These are phyloP conservation scores for Dryadula phaetusa DNA, from an alignment of 2,888 invertebrate genomes.

Conservation along the genomic window DNA sequence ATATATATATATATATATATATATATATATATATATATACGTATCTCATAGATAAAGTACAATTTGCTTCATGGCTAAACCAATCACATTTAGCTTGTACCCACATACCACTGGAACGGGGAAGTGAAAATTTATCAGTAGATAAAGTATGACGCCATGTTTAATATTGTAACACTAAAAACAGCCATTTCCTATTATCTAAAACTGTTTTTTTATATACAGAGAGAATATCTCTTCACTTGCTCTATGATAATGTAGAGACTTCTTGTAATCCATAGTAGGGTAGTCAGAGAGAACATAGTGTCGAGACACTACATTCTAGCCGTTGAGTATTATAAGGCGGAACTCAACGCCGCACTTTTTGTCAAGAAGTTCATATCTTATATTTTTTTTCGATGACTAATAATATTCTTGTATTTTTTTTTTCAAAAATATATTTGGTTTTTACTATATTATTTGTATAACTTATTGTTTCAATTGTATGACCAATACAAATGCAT, in stretches of 20 bases:
- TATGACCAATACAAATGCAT: background rate
- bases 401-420: background rate
- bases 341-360: no score
- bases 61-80: constrained; percentile 45
- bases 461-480: background rate
- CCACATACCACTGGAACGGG: constrained; percentile 42
- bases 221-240: background rate
- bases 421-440: no score
- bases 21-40: no score
- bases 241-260: background rate
- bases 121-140: constrained; percentile 46
- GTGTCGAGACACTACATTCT: no score
- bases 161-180: constrained; percentile 13
- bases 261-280: no score
- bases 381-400: no score
- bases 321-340: no score
- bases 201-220: background rate
- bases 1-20: no score
- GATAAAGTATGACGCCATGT: constrained; percentile 45
- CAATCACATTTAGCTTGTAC: constrained; percentile 43
- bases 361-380: no score
- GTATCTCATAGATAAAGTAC: constrained; percentile 42
- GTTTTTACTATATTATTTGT: no score
- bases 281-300: no score
- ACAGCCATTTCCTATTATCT: background rate